Conservation (phyloP, 2,888 invertebrate genomes). For the Lasius fuliginosus region DNA sequence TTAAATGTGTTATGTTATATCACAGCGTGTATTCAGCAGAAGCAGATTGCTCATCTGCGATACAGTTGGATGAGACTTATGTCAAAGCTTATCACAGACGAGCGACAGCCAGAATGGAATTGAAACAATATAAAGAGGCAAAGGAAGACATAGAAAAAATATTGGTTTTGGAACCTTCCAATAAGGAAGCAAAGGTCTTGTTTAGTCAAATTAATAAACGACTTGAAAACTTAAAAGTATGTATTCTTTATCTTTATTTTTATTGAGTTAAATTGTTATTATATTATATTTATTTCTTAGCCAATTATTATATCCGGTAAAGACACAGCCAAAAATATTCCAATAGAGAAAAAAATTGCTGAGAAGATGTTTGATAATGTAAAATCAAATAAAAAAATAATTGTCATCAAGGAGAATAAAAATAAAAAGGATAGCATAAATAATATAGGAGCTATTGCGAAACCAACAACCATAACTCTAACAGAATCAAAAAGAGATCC, state of each 20-base stretch:
- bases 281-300: conserved; percentile 47
- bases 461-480: conserved; percentile 15
- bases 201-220: conserved; percentile 88
- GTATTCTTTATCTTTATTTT: neutral
- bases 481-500: conserved; percentile 60
- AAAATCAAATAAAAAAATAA: conserved; percentile 24
- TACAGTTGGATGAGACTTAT: conserved; percentile 92
- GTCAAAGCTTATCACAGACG: conserved; percentile 95
- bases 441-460: conserved; percentile 25
- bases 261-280: neutral
- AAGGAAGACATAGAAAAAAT: conserved; percentile 91
- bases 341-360: conserved; percentile 71
- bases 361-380: conserved; percentile 66
- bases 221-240: conserved; percentile 87
- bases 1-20: neutral
- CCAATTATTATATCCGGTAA: conserved; percentile 30
- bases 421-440: conserved; percentile 27
- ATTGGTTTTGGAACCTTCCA: conserved; percentile 92
- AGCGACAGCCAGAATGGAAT: conserved; percentile 91
- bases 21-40: conserved; percentile 90
- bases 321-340: neutral
- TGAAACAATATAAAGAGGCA: conserved; percentile 92
- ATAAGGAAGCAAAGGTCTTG: conserved; percentile 90
- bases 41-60: conserved; percentile 93
- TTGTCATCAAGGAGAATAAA: conserved; percentile 44